Evolutionary conservation across 1,140 invertebrate genomes (phyloP).

Genomic region (Sycophaga agraensis): DNA sequence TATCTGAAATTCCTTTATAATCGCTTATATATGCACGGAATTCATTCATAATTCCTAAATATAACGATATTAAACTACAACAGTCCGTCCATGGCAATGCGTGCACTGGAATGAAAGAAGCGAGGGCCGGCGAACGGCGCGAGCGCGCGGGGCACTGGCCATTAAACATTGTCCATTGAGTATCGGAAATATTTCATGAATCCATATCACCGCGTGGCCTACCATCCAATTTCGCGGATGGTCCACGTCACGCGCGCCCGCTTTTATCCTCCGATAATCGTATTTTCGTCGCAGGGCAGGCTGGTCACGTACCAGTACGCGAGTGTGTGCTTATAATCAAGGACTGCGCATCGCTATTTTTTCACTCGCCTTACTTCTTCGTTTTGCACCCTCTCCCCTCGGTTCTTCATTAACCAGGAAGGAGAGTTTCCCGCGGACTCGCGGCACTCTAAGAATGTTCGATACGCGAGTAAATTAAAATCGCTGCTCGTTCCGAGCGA

Average conservation of each 20-base stretch:
- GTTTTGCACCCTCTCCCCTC: neutral
- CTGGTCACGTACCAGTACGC: slow-evolving; percentile 10
- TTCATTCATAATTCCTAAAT: slow-evolving; percentile 7
- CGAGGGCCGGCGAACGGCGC: too few species aligned
- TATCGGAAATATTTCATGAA: slow-evolving; percentile 20
- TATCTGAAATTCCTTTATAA: too few species aligned
- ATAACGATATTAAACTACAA: neutral
- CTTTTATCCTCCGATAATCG: slow-evolving; percentile 22
- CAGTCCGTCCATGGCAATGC: neutral
- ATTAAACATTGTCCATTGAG: slow-evolving; percentile 15
- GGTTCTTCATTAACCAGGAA: neutral
- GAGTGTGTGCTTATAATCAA: slow-evolving; percentile 26
- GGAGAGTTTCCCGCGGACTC: neutral
- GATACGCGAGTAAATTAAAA: too few species aligned
- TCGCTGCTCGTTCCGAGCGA: too few species aligned
- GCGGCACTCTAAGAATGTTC: too few species aligned
- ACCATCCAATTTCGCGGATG: slow-evolving; percentile 11
- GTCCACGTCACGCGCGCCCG: neutral
- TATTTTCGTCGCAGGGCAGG: slow-evolving; percentile 20
- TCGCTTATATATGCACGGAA: too few species aligned
- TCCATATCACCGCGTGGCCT: neutral
- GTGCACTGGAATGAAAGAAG: neutral
- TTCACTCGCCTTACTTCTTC: neutral
- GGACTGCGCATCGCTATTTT: neutral
- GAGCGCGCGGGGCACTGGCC: neutral